Evolutionary conservation across 2,888 invertebrate species (phyloP).

Genomic region (Disparrhopalites patrizii): DNA sequence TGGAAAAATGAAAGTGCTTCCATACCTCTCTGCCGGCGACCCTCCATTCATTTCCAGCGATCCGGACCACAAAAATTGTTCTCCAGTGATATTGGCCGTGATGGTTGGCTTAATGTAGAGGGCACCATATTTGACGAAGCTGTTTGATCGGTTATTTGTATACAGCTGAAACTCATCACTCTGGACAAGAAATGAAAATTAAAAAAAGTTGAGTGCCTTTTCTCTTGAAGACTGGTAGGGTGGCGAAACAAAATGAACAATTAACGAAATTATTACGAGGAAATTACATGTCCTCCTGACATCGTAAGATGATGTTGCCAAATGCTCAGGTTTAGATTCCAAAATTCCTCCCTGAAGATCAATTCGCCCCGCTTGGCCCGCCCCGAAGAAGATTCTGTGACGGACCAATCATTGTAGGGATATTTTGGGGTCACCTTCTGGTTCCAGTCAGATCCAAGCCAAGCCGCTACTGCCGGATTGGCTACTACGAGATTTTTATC

Average conservation of each 20-base stretch:
- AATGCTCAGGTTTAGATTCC: not conserved
- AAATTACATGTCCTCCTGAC: too few relatives aligned
- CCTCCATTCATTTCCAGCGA: slow-evolving; percentile 60
- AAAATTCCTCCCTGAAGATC: not conserved
- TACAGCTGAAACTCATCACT: slow-evolving; percentile 71
- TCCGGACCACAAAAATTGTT: slow-evolving; percentile 57
- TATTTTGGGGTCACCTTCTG: too few relatives aligned
- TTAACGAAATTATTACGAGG: too few relatives aligned
- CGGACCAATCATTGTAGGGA: too few relatives aligned
- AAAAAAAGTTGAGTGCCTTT: not conserved
- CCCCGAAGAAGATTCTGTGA: not conserved
- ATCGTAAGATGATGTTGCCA: not conserved
- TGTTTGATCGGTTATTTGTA: slow-evolving; percentile 64
- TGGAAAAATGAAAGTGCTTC: not conserved
- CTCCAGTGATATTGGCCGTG: slow-evolving; percentile 50
- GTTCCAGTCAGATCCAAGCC: too few relatives aligned
- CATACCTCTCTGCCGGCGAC: slow-evolving; percentile 57
- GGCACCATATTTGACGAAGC: slow-evolving; percentile 58
- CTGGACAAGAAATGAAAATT: slow-evolving; percentile 51
- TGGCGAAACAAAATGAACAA: too few relatives aligned
- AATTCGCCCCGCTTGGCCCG: not conserved
- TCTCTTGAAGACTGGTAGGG: too few relatives aligned
- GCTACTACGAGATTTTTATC: too few relatives aligned
- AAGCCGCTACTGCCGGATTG: too few relatives aligned
- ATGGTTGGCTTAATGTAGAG: slow-evolving; percentile 63